phyloP scores from a whole-genome alignment of 2,113 vertebrate genomes.

The Amphiprion percula region DNA sequence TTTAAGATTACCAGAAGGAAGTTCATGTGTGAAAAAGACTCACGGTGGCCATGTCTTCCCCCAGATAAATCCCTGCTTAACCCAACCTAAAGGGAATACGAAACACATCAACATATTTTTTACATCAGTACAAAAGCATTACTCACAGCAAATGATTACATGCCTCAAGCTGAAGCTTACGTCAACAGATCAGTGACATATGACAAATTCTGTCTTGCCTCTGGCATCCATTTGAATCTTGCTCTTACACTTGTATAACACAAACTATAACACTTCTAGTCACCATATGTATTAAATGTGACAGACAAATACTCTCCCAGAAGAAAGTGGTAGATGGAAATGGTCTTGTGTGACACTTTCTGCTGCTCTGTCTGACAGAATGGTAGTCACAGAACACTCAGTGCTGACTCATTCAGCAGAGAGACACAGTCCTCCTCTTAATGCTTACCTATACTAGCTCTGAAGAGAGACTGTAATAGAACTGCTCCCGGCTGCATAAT shows the following conservation, averaged over 20 bases:
- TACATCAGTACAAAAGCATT: slow-evolving; percentile 3
- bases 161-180: background rate
- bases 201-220: slow-evolving; percentile 5
- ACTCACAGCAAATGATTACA: slow-evolving; percentile 8
- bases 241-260: background rate
- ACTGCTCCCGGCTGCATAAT: slow-evolving; percentile 12
- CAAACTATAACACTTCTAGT: slow-evolving; percentile 9
- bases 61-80: slow-evolving; percentile 6
- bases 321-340: background rate
- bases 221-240: background rate
- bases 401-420: slow-evolving; percentile 54
- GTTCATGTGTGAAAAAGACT: background rate
- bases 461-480: slow-evolving; percentile 50
- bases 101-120: background rate
- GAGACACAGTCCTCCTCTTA: slow-evolving; percentile 49
- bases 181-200: slow-evolving; percentile 9
- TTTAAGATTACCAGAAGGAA: too few relatives aligned
- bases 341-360: slow-evolving; percentile 32
- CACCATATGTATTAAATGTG: slow-evolving; percentile 4
- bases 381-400: slow-evolving; percentile 11
- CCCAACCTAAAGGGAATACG: background rate
- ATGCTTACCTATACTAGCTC: slow-evolving; percentile 39
- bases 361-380: slow-evolving; percentile 36
- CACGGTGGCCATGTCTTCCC: background rate
- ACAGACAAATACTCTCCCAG: background rate